These are phyloP conservation scores for Mola mola DNA, from an alignment of 2,113 vertebrate species.

Conservation along the genomic window DNA sequence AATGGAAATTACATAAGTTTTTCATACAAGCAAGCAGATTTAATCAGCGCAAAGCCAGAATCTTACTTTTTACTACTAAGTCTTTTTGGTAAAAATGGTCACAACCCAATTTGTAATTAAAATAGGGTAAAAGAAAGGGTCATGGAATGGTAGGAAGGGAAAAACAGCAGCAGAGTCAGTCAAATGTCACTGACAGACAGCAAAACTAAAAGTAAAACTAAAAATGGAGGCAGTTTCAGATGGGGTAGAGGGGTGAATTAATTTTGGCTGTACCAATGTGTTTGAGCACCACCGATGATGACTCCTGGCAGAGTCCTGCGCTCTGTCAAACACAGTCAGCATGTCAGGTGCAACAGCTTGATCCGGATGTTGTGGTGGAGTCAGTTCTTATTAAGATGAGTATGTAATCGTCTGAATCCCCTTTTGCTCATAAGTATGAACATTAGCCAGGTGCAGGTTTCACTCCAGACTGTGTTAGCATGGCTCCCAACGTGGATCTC, in stretches of 20 bases:
- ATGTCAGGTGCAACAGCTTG: neutral
- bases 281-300: neutral
- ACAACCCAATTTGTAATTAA: neutral
- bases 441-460: neutral
- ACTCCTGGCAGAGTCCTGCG: neutral
- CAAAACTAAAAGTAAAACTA: constrained; percentile 9
- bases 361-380: neutral
- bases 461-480: neutral
- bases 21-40: constrained; percentile 27
- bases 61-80: constrained; percentile 37
- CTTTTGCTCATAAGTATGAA: neutral
- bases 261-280: neutral
- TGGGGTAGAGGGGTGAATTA: neutral
- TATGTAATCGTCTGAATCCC: neutral
- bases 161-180: neutral
- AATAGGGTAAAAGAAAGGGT: neutral
- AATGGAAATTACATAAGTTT: constrained; percentile 5
- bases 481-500: neutral
- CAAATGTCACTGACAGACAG: constrained; percentile 10
- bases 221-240: constrained; percentile 11
- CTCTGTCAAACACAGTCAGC: neutral
- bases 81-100: constrained; percentile 1
- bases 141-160: constrained; percentile 2
- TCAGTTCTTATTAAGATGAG: neutral
- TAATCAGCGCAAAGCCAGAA: constrained; percentile 45